Conservation (phyloP, 2,113 vertebrate genomes). For the Vulpes vulpes region DNA sequence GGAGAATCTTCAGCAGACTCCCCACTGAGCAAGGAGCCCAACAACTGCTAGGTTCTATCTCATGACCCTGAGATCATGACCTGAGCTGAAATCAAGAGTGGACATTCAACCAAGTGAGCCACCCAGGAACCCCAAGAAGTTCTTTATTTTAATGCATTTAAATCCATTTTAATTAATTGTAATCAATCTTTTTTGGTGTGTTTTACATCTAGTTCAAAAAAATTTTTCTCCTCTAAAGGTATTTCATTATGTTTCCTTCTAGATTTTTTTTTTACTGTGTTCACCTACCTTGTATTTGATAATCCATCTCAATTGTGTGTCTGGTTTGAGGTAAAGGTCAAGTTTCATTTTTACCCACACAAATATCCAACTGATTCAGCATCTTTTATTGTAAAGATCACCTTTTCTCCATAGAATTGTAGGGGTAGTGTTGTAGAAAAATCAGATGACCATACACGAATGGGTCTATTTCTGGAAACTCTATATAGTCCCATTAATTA, state of each 20-base stretch:
- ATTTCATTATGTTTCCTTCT: background rate
- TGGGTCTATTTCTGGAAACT: background rate
- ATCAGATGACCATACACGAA: background rate
- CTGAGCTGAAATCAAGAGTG: background rate
- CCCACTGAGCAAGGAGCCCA: background rate
- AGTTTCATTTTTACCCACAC: background rate
- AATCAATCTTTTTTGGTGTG: background rate
- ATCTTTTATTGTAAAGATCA: background rate
- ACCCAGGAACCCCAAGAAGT: background rate
- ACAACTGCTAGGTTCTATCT: background rate
- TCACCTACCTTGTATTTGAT: background rate
- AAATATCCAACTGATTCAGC: background rate
- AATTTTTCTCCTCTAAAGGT: background rate
- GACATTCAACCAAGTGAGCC: background rate
- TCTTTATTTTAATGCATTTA: background rate
- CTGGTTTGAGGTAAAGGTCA: background rate
- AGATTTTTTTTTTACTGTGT: background rate
- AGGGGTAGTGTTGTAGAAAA: conserved; percentile 1
- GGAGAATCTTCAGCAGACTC: background rate
- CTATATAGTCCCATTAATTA: background rate
- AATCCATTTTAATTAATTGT: background rate
- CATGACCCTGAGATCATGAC: background rate
- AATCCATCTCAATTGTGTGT: background rate
- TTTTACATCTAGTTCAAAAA: background rate
- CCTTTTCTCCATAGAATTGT: background rate